These are phyloP conservation scores for Ameiurus melas DNA, from an alignment of 2,113 vertebrate genomes.

Conservation along the genomic window DNA sequence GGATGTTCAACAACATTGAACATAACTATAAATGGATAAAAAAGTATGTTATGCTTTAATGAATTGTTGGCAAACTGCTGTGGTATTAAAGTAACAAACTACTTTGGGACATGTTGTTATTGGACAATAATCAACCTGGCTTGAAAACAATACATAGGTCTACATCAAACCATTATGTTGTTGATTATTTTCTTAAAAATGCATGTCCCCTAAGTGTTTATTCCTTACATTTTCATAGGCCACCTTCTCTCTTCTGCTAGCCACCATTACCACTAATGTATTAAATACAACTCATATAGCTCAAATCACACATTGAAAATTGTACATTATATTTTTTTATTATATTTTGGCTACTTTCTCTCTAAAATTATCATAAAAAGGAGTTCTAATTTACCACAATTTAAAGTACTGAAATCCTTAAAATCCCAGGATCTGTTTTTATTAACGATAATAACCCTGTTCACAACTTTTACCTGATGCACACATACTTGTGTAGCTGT, in stretches of 20 bases:
- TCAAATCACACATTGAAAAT: not conserved
- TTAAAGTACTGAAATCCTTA: not conserved
- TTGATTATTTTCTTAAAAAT: not conserved
- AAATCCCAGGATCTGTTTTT: not conserved
- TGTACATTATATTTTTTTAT: not conserved
- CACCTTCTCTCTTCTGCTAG: not conserved
- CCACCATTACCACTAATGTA: not conserved
- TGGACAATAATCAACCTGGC: not conserved
- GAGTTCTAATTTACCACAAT: not conserved
- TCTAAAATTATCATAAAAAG: not conserved
- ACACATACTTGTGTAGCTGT: not conserved
- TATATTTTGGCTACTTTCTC: not conserved
- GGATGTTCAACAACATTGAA: no score
- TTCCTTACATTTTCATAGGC: not conserved
- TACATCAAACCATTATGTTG: not conserved
- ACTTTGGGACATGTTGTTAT: not conserved
- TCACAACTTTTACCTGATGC: not conserved
- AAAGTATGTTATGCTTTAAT: no score
- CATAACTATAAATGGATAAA: no score
- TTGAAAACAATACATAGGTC: not conserved
- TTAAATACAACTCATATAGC: not conserved
- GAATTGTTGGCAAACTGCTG: no score
- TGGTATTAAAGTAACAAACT: no score
- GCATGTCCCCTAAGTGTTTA: not conserved
- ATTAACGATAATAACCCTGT: not conserved